These are phyloP conservation scores for Gastracanthus pulcherrimus DNA, from an alignment of 2,888 invertebrate genomes.

Conservation along the genomic window DNA sequence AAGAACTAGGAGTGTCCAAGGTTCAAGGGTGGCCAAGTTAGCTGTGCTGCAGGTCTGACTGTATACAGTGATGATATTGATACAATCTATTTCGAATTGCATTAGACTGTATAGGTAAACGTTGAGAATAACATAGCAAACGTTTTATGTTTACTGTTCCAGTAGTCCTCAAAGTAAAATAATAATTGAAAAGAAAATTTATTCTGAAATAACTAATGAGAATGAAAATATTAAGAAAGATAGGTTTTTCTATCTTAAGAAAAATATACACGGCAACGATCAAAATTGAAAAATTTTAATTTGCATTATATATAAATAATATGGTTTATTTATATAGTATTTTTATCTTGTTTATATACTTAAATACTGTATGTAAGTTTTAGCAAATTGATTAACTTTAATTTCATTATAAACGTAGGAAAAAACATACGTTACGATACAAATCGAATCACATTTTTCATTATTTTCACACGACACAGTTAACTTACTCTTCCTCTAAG, in stretches of 20 bases:
- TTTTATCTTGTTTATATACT: neutral
- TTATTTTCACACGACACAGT: constrained; percentile 6
- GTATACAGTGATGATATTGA: neutral
- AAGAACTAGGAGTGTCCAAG: neutral
- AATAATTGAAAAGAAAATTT: too few species aligned
- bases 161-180: too few species aligned
- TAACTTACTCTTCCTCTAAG: constrained; percentile 26
- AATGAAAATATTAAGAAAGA: too few species aligned
- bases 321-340: too few species aligned
- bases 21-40: neutral
- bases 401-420: neutral
- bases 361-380: neutral
- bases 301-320: neutral
- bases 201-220: too few species aligned
- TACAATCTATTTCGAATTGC: too few species aligned
- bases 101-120: too few species aligned
- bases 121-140: too few species aligned
- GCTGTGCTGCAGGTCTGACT: neutral
- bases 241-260: too few species aligned
- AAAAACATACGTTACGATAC: constrained; percentile 1
- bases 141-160: too few species aligned
- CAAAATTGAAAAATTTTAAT: neutral
- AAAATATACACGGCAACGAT: too few species aligned
- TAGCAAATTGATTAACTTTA: neutral
- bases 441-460: neutral